Percentiles rank a stretch among this genome's conserved stretches.
Conservation (phyloP, 2,888 invertebrate genomes). For the Drosophila ezoana region DNA sequence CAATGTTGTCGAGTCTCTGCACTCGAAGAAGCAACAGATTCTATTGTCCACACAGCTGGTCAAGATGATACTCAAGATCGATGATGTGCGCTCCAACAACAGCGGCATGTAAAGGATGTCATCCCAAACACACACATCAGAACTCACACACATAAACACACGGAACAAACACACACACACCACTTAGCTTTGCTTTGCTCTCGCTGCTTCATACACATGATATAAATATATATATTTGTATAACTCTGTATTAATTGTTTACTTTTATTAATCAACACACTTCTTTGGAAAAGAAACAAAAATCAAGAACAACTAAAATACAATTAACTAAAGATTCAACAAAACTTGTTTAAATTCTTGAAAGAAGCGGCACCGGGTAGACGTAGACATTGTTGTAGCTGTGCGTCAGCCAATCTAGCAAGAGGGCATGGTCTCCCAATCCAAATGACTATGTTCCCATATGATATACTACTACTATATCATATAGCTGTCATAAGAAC, state of each 20-base stretch:
- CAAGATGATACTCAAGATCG: constrained; percentile 99
- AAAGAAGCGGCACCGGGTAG: no score
- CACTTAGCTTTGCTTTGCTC: constrained; percentile 51
- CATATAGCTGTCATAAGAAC: no score
- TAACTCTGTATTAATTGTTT: constrained; percentile 77
- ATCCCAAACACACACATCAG: constrained; percentile 6
- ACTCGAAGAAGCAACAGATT: constrained; percentile 98
- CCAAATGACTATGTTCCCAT: no score
- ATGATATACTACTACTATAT: no score
- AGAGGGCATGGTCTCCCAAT: no score
- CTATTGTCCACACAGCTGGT: constrained; percentile 98
- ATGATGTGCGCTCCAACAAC: constrained; percentile 92
- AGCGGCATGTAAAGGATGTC: constrained; percentile 81
- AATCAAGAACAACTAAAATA: constrained; percentile 60
- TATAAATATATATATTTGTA: constrained; percentile 45
- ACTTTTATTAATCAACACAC: constrained; percentile 70
- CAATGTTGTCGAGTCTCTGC: constrained; percentile 98
- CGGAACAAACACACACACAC: constrained; percentile 28
- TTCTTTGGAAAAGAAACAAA: constrained; percentile 80
- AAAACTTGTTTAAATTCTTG: not conserved
- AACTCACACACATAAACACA: constrained; percentile 22
- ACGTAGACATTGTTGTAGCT: no score
- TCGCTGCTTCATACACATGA: constrained; percentile 53
- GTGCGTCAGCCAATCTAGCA: no score
- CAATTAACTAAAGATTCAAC: constrained; percentile 58